Evolutionary conservation across 2,888 invertebrate species (phyloP).

Genomic region (Heliconius sara): DNA sequence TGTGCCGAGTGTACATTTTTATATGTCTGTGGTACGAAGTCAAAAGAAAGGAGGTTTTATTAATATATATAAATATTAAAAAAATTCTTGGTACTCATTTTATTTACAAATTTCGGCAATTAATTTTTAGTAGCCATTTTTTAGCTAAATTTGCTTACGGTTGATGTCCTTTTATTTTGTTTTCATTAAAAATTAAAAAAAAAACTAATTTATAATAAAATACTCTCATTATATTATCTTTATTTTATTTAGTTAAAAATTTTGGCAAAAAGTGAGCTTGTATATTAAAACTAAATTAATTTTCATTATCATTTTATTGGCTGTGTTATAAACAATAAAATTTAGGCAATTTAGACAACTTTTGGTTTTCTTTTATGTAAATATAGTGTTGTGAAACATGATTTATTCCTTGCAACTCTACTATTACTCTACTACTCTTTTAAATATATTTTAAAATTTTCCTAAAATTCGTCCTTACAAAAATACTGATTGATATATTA

Average conservation of each 20-base stretch:
- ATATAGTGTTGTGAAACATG: not conserved
- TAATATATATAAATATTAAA: not conserved
- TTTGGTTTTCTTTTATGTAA: not conserved
- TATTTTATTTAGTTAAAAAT: not conserved
- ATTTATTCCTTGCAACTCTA: not conserved
- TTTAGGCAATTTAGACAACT: not conserved
- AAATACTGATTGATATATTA: not conserved
- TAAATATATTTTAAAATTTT: not conserved
- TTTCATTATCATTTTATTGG: constrained; percentile 7
- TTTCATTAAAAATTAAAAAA: no score
- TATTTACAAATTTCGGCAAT: not conserved
- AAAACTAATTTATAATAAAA: not conserved
- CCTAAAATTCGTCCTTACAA: not conserved
- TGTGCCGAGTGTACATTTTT: not conserved
- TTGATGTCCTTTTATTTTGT: not conserved
- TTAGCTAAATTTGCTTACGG: not conserved
- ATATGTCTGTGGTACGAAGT: not conserved
- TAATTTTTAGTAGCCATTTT: not conserved
- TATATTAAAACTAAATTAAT: not conserved
- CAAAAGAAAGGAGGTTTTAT: not conserved
- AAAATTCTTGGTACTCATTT: constrained; percentile 6
- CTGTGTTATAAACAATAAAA: not conserved
- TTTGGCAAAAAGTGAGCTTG: not conserved
- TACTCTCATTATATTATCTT: not conserved
- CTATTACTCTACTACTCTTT: not conserved